Evolutionary conservation across 2,888 invertebrate genomes (phyloP).

Genomic region (Melinaea marsaeus): DNA sequence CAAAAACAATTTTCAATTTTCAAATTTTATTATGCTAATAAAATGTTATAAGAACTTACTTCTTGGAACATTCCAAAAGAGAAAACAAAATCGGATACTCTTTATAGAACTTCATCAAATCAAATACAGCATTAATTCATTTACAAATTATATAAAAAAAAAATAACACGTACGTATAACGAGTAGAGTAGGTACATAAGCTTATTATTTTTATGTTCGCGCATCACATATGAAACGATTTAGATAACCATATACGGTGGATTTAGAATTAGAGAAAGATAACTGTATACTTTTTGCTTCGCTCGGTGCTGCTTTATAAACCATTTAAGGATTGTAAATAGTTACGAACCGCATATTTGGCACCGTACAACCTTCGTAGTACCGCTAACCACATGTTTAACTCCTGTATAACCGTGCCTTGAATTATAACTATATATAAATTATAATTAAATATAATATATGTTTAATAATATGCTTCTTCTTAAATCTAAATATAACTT

Average conservation of each 20-base stretch:
- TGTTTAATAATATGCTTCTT: not conserved
- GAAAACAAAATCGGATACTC: too few species aligned
- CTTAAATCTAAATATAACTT: conserved; percentile 24
- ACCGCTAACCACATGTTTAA: conserved; percentile 71
- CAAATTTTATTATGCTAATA: too few species aligned
- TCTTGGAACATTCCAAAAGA: too few species aligned
- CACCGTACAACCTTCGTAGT: conserved; percentile 63
- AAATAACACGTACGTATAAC: too few species aligned
- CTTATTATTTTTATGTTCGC: conserved; percentile 17
- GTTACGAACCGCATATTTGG: conserved; percentile 70
- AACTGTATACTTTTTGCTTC: conserved; percentile 36
- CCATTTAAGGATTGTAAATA: conserved; percentile 66
- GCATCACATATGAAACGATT: conserved; percentile 40
- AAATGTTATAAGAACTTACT: too few species aligned
- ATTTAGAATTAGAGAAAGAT: conserved; percentile 40
- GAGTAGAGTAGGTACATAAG: not conserved
- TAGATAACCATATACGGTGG: conserved; percentile 43
- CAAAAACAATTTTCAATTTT: too few species aligned
- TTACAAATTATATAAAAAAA: too few species aligned
- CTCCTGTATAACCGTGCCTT: conserved; percentile 29
- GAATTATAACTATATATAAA: conserved; percentile 44
- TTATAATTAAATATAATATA: not conserved
- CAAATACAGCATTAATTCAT: too few species aligned
- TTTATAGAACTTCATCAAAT: too few species aligned
- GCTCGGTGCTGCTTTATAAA: conserved; percentile 60